Evolutionary conservation across 2,113 vertebrate species (phyloP).

Genomic region (Poeciliopsis turrubarensis): DNA sequence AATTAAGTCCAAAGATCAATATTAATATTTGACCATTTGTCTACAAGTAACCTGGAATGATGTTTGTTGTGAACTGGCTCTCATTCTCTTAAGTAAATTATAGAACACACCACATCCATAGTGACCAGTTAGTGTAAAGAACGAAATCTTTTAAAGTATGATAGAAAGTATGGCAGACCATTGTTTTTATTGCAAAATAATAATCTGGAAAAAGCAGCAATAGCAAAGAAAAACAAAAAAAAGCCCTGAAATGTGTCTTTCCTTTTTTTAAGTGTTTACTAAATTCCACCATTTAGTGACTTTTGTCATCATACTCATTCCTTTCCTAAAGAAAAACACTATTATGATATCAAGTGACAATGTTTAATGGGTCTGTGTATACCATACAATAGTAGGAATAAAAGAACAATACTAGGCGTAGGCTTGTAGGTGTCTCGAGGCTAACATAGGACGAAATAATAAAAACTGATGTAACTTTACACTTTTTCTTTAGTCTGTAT

Average conservation of each 20-base stretch:
- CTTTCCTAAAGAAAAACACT: not conserved
- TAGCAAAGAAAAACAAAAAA: not conserved
- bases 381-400: not conserved
- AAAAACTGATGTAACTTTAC: constrained; percentile 1
- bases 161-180: not conserved
- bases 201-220: not conserved
- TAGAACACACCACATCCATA: not conserved
- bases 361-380: not conserved
- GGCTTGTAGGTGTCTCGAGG: not conserved
- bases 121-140: not conserved
- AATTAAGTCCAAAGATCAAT: too few species aligned
- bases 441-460: constrained; percentile 1
- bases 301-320: not conserved
- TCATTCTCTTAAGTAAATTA: too few species aligned
- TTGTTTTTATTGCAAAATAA: not conserved
- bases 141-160: too few species aligned
- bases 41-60: too few species aligned
- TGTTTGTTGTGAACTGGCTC: too few species aligned
- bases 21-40: too few species aligned
- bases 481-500: constrained; percentile 19
- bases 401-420: not conserved
- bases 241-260: not conserved
- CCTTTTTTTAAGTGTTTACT: not conserved
- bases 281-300: not conserved
- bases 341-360: not conserved